Evolutionary conservation across 2,113 vertebrate genomes (phyloP).

Genomic region (Eulacestoma nigropectus): DNA sequence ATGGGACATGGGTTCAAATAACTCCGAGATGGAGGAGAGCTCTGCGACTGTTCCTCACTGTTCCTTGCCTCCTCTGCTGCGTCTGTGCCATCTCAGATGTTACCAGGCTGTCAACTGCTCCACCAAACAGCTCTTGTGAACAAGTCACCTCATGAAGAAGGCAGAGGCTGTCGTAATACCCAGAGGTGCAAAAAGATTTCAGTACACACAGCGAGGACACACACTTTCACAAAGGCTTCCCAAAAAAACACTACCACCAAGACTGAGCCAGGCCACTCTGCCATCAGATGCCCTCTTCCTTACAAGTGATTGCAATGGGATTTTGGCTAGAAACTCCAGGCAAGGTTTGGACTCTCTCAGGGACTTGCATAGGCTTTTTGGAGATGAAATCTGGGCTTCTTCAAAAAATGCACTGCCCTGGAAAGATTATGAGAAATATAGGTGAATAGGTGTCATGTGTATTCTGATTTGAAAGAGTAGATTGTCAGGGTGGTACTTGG

Average conservation of each 20-base stretch:
- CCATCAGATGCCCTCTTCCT: not conserved
- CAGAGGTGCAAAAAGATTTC: not conserved
- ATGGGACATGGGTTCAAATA: not conserved
- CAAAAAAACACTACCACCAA: not conserved
- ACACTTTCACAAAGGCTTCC: not conserved
- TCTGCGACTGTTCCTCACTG: not conserved
- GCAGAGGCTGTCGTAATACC: not conserved
- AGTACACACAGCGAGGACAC: not conserved
- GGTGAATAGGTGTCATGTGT: not conserved
- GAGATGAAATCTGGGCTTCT: not conserved
- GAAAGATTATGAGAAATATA: not conserved
- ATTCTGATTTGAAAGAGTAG: not conserved
- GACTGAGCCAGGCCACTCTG: not conserved
- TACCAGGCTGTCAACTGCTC: not conserved
- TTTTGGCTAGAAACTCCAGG: not conserved
- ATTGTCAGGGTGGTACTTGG: not conserved
- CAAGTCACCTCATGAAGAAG: not conserved
- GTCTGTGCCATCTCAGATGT: fast-evolving
- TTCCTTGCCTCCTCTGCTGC: not conserved
- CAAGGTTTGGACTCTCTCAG: not conserved
- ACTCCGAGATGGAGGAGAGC: not conserved
- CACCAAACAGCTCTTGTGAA: not conserved
- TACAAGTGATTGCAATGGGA: not conserved
- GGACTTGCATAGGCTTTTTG: fast-evolving
- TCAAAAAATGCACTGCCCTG: not conserved